Conservation (phyloP, 1,140 invertebrate species). For the Cryptotermes secundus region DNA sequence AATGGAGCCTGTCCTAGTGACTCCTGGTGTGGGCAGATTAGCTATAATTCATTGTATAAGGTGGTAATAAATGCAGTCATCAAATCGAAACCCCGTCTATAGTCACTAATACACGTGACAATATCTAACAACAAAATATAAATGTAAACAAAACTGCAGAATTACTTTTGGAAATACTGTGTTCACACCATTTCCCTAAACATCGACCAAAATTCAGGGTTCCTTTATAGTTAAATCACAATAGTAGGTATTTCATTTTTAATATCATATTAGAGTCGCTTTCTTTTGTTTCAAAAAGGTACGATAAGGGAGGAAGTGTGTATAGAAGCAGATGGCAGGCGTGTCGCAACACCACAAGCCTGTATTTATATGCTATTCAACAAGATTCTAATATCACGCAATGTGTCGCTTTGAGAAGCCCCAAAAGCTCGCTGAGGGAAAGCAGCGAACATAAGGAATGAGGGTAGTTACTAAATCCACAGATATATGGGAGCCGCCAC, state of each 20-base stretch:
- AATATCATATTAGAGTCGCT: background rate
- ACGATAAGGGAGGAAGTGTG: background rate
- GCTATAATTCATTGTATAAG: too few species aligned
- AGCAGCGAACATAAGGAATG: background rate
- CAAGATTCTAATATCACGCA: slow-evolving; percentile 10
- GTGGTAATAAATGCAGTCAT: too few species aligned
- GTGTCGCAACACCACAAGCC: background rate
- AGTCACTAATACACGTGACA: too few species aligned
- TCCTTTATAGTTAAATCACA: background rate
- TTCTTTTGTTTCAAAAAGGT: background rate
- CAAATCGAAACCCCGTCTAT: too few species aligned
- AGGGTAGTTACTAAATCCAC: background rate
- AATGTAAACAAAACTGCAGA: too few species aligned
- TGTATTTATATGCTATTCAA: background rate
- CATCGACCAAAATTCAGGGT: background rate
- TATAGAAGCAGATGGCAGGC: background rate
- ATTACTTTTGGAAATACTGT: too few species aligned
- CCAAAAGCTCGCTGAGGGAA: background rate
- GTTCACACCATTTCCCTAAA: background rate
- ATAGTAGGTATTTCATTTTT: background rate
- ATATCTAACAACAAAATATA: too few species aligned
- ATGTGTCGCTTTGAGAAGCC: slow-evolving; percentile 7
- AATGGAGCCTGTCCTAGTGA: too few species aligned
- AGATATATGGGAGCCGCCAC: background rate
- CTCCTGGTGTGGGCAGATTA: too few species aligned